Percentiles rank a stretch among this genome's conserved stretches.
Evolutionary conservation across 2,113 vertebrate genomes (phyloP).

Genomic region (Rhegmatorhina hoffmannsi): DNA sequence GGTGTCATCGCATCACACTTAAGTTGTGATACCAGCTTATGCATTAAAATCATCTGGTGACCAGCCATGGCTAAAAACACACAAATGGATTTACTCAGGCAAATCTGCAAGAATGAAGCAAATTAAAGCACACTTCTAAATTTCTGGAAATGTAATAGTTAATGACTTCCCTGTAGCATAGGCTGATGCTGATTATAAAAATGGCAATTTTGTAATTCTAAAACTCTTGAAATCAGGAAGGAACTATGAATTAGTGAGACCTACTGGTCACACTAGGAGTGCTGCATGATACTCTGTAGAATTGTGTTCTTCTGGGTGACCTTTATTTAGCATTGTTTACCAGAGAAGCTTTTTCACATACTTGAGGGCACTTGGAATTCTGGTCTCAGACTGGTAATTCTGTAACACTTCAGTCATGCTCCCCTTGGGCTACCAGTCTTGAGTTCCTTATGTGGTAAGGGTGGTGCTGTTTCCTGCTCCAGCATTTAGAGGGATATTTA

Average conservation of each 20-base stretch:
- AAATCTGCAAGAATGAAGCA: background rate
- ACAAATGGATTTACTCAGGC: background rate
- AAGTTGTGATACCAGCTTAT: background rate
- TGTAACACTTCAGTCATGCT: background rate
- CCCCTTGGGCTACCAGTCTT: background rate
- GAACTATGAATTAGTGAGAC: background rate
- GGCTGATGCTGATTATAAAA: background rate
- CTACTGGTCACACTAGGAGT: background rate
- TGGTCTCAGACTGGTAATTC: background rate
- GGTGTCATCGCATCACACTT: background rate
- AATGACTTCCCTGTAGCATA: background rate
- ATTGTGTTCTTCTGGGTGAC: background rate
- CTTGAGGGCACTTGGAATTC: background rate
- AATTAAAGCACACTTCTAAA: background rate
- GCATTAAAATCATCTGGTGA: background rate
- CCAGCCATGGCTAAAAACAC: background rate
- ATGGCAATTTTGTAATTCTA: background rate
- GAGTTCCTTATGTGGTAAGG: fast-evolving
- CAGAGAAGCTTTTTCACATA: background rate
- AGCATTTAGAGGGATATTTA: background rate
- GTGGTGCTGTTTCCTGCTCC: background rate
- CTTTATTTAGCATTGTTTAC: background rate
- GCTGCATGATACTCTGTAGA: background rate
- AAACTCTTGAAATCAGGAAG: background rate
- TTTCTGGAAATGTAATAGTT: background rate